Percentiles rank a stretch among this genome's conserved stretches.
Evolutionary conservation across 2,888 invertebrate genomes (phyloP).

Genomic region (Notocelia uddmanniana): DNA sequence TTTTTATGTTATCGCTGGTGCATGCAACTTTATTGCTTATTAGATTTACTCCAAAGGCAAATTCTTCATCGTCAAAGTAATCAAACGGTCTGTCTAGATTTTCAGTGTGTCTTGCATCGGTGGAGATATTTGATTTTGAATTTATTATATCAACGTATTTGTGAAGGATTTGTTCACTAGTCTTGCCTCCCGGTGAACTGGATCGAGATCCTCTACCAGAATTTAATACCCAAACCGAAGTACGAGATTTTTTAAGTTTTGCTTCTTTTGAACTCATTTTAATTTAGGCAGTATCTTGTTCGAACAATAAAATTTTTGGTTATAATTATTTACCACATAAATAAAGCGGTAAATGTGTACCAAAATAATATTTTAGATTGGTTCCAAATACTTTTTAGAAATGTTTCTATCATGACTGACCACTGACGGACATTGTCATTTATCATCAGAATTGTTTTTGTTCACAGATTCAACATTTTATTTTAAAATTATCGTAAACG

Average conservation of each 20-base stretch:
- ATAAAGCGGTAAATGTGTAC: neutral
- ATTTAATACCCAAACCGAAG: slow-evolving; percentile 61
- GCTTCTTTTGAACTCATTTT: slow-evolving; percentile 63
- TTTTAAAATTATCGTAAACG: too few relatives aligned
- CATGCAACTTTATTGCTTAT: slow-evolving; percentile 80
- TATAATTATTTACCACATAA: neutral
- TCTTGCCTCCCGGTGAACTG: slow-evolving; percentile 55
- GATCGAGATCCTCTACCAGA: slow-evolving; percentile 61
- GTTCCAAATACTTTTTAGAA: neutral
- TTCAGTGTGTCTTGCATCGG: slow-evolving; percentile 64
- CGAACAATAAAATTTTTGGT: neutral
- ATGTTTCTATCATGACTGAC: slow-evolving; percentile 16
- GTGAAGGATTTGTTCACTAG: slow-evolving; percentile 65
- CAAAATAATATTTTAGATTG: neutral
- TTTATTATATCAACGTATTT: slow-evolving; percentile 72
- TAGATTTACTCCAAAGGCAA: slow-evolving; percentile 77
- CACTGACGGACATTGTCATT: too few relatives aligned
- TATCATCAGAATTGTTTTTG: too few relatives aligned
- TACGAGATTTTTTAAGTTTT: slow-evolving; percentile 46
- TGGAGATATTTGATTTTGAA: slow-evolving; percentile 68
- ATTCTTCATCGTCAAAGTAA: slow-evolving; percentile 79
- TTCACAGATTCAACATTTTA: too few relatives aligned
- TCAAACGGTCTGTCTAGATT: slow-evolving; percentile 73
- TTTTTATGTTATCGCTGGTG: slow-evolving; percentile 76
- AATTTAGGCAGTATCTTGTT: slow-evolving; percentile 48